Conservation (phyloP, 1,140 invertebrate species). For the Euura lappo region DNA sequence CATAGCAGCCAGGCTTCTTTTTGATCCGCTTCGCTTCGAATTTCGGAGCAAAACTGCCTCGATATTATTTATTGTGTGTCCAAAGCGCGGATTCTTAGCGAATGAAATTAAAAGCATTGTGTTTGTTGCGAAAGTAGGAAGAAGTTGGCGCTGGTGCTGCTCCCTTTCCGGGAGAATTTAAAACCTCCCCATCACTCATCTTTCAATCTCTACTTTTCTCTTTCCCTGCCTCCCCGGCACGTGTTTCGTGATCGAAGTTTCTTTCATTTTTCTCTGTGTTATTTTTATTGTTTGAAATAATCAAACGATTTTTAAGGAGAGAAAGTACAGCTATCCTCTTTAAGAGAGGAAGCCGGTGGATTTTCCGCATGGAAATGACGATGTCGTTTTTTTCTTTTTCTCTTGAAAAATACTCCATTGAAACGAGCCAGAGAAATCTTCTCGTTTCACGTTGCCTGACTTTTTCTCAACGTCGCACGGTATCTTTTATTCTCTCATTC, state of each 20-base stretch:
- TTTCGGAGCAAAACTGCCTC: no score
- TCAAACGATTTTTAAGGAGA: not conserved
- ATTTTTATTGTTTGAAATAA: not conserved
- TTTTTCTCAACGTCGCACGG: not conserved
- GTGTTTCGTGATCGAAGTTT: not conserved
- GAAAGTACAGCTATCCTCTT: not conserved
- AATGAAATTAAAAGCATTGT: slow-evolving; percentile 58
- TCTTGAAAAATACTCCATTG: slow-evolving; percentile 1
- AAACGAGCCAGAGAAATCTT: slow-evolving; percentile 3
- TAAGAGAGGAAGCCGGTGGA: not conserved
- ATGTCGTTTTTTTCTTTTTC: not conserved
- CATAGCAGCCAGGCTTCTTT: no score
- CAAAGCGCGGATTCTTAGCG: slow-evolving; percentile 11
- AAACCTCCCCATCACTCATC: not conserved
- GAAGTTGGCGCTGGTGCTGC: slow-evolving; percentile 19
- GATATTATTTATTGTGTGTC: no score
- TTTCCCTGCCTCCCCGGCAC: not conserved
- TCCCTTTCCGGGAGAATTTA: not conserved
- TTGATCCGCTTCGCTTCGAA: no score
- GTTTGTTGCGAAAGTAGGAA: slow-evolving; percentile 52
- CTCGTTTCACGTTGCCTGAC: not conserved
- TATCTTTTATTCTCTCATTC: not conserved
- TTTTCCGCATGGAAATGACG: not conserved
- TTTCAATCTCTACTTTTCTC: not conserved
- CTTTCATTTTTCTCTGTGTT: not conserved